Evolutionary conservation across 1,140 invertebrate genomes (phyloP), one percentile per base, ranked within the genome.

Genomic region (Heliconius hewitsoni): DNA sequence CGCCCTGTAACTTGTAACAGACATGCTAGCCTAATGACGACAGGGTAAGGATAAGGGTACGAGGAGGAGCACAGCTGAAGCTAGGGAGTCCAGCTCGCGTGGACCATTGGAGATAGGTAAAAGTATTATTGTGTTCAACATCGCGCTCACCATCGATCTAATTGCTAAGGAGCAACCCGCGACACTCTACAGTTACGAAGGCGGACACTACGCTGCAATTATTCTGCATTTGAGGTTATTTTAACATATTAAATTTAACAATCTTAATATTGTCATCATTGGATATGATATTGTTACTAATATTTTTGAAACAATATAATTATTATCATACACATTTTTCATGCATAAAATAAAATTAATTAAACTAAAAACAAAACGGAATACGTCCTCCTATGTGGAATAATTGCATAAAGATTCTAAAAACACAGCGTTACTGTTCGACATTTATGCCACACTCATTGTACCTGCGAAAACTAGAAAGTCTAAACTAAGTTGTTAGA

Each of bases 401-500:
- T 71, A 71, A 37, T 82, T 83, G 85, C 86, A 88, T 84, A 81
- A 86, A 80, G 84, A 86, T 90, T 85, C 92, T 92, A 92, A 92
- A 83, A 84, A 90, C 87, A 92, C 84, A 89, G 85, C 86, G 84
- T 88, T 87, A 92, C 87, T 86, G 88, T 87, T 87, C 89, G 89
- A 93, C 88, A 91, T 91, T 87, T 90, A 92, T 87, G 91, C 87
- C 90, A 91, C 90, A 91, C 91, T 86, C 88, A 93, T 88, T 87
- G 86, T 85, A 84, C 82, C 81, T 87, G 87, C 84, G 78, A 79
- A 88, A 91, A 90, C 87, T 89, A 89, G 83, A 37, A 83, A 87
- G 83, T 89, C 83, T 91, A 90, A 90, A 89, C 85, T 86, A 87
- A 88, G 78, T 85, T 82, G 81, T 76, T 75, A 85, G 86, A 79